These are phyloP conservation scores for Zosterops lateralis DNA, from an alignment of 2,113 vertebrate genomes.

Conservation along the genomic window DNA sequence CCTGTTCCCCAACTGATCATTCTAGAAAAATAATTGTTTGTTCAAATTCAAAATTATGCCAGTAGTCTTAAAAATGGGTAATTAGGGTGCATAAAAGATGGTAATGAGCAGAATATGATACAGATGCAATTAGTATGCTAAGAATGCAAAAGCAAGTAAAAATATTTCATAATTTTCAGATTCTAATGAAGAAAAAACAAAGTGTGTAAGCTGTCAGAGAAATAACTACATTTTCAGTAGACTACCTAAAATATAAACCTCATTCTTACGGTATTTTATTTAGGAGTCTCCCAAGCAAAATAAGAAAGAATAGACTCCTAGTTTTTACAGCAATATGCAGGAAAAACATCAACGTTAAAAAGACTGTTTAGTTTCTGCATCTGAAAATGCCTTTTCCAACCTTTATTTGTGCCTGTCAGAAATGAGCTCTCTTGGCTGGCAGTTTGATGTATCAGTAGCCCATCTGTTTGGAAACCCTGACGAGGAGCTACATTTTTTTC, in stretches of 20 bases:
- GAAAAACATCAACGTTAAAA: not conserved
- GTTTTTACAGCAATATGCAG: not conserved
- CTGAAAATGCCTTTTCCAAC: not conserved
- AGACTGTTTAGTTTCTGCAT: not conserved
- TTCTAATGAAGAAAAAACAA: not conserved
- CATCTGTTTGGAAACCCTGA: constrained; percentile 25
- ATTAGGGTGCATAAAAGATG: not conserved
- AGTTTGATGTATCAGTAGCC: not conserved
- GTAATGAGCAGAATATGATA: not conserved
- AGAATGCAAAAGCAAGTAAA: not conserved
- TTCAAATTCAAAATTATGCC: not conserved
- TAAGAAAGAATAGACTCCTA: not conserved
- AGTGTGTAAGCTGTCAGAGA: not conserved
- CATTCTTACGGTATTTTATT: not conserved
- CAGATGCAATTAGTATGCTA: not conserved
- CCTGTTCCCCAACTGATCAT: accelerated
- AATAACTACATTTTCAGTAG: not conserved
- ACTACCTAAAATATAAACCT: not conserved
- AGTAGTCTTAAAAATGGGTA: not conserved
- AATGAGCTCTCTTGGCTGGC: not conserved
- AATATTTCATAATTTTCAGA: not conserved
- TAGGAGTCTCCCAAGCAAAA: not conserved
- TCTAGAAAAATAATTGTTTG: not conserved
- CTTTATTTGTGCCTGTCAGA: not conserved
- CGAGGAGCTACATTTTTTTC: not conserved